Percentiles rank a stretch among this genome's conserved stretches.
Conservation (phyloP, 2,888 invertebrate species). For the Rhamphomyia laevipes region DNA sequence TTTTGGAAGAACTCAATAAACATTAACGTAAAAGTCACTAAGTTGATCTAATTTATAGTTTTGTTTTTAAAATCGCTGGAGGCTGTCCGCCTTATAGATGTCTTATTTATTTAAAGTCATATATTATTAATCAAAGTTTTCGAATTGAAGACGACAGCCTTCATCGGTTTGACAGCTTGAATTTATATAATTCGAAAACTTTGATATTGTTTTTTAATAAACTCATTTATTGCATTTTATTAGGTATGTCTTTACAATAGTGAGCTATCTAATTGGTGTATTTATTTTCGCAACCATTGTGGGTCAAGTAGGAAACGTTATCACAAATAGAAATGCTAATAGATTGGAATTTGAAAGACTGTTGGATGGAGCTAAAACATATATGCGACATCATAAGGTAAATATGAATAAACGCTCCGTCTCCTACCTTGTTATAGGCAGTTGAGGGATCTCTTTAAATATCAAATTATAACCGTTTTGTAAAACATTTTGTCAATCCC, state of each 20-base stretch:
- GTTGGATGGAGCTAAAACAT: constrained; percentile 90
- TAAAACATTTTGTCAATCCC: no score
- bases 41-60: constrained; percentile 14
- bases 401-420: constrained; percentile 11
- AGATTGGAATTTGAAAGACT: constrained; percentile 89
- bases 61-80: constrained; percentile 29
- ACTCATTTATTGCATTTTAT: constrained; percentile 23
- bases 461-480: no score
- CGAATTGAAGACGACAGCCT: constrained; percentile 37
- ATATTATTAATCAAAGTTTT: constrained; percentile 34
- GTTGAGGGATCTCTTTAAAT: no score
- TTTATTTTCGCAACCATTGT: constrained; percentile 97
- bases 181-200: constrained; percentile 31
- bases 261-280: constrained; percentile 92
- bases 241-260: constrained; percentile 94
- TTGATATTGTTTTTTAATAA: constrained; percentile 20
- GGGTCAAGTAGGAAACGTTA: constrained; percentile 95
- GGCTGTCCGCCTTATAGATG: constrained; percentile 32
- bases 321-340: constrained; percentile 93
- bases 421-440: no score
- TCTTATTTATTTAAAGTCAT: no score
- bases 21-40: constrained; percentile 2
- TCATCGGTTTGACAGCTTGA: constrained; percentile 28
- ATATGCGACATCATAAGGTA: constrained; percentile 93
- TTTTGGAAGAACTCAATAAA: no score